These are phyloP conservation scores for Talpa occidentalis DNA, from an alignment of 2,113 vertebrate species.

Conservation along the genomic window DNA sequence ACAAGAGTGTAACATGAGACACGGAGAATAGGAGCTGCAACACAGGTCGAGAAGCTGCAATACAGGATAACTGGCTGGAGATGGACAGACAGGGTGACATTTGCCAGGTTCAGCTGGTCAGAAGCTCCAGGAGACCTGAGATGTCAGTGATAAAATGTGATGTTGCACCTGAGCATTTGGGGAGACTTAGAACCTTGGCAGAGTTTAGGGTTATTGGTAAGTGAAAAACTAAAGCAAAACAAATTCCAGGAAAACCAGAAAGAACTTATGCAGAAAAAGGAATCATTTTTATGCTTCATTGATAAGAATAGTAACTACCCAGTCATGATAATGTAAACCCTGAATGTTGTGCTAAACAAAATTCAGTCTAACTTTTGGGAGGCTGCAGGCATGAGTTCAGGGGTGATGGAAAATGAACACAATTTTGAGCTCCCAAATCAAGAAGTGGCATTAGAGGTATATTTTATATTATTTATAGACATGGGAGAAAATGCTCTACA, in stretches of 20 bases:
- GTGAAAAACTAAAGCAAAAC: neutral
- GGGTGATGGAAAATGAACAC: neutral
- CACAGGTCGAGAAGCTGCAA: neutral
- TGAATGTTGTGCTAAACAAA: neutral
- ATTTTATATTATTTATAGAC: neutral
- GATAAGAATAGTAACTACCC: neutral
- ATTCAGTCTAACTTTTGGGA: neutral
- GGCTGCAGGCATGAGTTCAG: neutral
- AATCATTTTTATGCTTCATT: neutral
- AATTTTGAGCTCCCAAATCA: neutral
- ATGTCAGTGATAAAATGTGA: no score
- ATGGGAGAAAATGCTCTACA: neutral
- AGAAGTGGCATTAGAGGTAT: neutral
- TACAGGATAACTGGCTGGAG: accelerated
- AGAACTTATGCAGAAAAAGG: neutral
- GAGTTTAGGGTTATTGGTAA: neutral
- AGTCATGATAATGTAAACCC: neutral
- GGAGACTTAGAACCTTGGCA: neutral
- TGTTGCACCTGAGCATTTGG: no score
- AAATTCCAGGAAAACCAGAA: neutral
- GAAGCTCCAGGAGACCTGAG: neutral
- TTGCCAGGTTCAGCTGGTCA: neutral
- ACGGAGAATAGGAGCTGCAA: neutral
- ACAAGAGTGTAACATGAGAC: neutral
- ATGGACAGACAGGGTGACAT: neutral